Percentiles rank a stretch among this genome's conserved stretches.
These are phyloP conservation scores for Harpalus rubripes DNA, from an alignment of 2,888 invertebrate genomes.

Conservation along the genomic window DNA sequence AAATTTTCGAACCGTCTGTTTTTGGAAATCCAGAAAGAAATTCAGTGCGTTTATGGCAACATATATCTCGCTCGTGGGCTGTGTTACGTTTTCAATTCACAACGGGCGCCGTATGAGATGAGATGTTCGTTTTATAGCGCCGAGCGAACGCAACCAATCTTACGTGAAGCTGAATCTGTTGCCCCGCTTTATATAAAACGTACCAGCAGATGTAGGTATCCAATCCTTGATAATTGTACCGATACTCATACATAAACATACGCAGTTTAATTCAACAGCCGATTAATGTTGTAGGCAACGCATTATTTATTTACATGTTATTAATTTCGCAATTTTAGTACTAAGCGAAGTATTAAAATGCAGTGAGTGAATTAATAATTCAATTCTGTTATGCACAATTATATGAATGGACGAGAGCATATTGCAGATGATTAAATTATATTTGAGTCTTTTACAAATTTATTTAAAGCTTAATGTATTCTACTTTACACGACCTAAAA, in stretches of 20 bases:
- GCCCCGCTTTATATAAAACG: not conserved
- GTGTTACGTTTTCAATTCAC: conserved; percentile 49
- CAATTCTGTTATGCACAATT: not conserved
- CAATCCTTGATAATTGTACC: not conserved
- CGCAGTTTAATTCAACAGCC: not conserved
- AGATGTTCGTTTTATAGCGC: conserved; percentile 46
- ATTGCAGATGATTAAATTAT: conserved; percentile 6
- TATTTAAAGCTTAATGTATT: conserved; percentile 2
- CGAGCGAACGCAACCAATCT: conserved; percentile 6
- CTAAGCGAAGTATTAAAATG: not conserved
- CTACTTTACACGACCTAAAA: not conserved
- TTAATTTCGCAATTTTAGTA: conserved; percentile 21
- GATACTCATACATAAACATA: not conserved
- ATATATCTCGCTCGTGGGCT: conserved; percentile 39
- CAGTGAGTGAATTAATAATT: conserved; percentile 12
- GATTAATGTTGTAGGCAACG: not conserved
- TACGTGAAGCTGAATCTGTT: not conserved
- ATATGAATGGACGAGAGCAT: not conserved
- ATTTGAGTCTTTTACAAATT: not conserved
- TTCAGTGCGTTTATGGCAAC: conserved; percentile 29
- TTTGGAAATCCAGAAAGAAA: conserved; percentile 40
- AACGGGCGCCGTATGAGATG: conserved; percentile 13
- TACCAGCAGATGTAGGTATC: not conserved
- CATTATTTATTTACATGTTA: conserved; percentile 17
- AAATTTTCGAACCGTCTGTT: conserved; percentile 10